Evolutionary conservation across 2,797 vertebrate species (phyloP).

Genomic region (Pantherophis vulpinus): DNA sequence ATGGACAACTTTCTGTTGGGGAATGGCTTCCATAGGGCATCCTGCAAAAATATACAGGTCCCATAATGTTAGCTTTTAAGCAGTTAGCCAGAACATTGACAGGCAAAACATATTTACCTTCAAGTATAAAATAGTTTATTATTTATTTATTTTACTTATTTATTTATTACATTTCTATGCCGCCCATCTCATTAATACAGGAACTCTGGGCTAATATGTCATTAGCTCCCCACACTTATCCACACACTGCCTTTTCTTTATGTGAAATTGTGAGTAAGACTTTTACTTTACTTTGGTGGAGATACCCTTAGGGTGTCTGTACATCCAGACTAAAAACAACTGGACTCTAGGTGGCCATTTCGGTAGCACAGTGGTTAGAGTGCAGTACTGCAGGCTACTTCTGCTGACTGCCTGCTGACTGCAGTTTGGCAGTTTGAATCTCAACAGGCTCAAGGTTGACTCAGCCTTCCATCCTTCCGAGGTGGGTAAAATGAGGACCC

Average conservation of each 20-base stretch:
- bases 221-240: background rate
- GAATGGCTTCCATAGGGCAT: background rate
- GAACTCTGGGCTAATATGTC: background rate
- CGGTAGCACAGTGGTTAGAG: too few relatives aligned
- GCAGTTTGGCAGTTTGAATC: too few relatives aligned
- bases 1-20: background rate
- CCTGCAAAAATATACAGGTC: background rate
- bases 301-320: background rate
- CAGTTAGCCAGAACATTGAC: background rate
- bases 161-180: background rate
- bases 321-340: background rate
- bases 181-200: background rate
- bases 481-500: too few relatives aligned
- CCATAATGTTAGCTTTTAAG: background rate
- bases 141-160: background rate
- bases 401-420: too few relatives aligned
- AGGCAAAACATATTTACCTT: background rate
- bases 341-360: background rate
- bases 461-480: too few relatives aligned
- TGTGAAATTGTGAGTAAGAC: background rate
- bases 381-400: too few relatives aligned
- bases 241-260: background rate
- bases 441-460: too few relatives aligned
- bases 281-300: background rate
- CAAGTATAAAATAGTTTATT: background rate